Conservation (phyloP, 2,113 vertebrate species). For the Thunnus maccoyii region DNA sequence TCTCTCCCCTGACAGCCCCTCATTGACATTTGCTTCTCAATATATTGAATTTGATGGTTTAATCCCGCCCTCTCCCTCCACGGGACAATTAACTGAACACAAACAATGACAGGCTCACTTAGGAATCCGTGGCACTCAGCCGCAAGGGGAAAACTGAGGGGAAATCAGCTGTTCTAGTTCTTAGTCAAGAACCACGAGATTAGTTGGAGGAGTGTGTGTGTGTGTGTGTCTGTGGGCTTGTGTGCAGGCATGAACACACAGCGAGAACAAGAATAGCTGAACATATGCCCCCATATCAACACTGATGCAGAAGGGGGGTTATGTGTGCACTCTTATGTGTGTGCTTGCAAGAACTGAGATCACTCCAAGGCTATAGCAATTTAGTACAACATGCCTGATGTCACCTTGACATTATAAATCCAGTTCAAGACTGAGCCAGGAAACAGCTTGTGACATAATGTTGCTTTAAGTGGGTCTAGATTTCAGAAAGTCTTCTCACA, state of each 20-base stretch:
- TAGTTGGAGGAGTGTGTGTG: constrained; percentile 42
- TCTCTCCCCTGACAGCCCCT: constrained; percentile 61
- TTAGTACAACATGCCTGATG: constrained; percentile 47
- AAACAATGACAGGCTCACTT: constrained; percentile 78
- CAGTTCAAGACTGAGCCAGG: constrained; percentile 48
- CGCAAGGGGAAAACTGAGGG: constrained; percentile 63
- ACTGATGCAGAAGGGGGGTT: constrained; percentile 11
- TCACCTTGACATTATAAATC: constrained; percentile 57
- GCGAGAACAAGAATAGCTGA: constrained; percentile 51
- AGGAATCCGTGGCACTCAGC: constrained; percentile 76
- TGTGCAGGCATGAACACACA: constrained; percentile 49
- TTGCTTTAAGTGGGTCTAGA: constrained; percentile 60
- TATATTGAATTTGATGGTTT: constrained; percentile 80
- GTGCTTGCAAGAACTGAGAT: constrained; percentile 2
- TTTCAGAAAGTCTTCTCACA: constrained; percentile 39
- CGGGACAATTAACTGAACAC: constrained; percentile 74
- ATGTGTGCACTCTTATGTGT: constrained; percentile 13
- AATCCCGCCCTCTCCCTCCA: constrained; percentile 70
- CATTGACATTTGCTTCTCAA: constrained; percentile 64
- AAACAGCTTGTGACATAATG: constrained; percentile 65
- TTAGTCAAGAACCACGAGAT: constrained; percentile 62
- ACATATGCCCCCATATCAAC: constrained; percentile 33
- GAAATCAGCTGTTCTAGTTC: constrained; percentile 77
- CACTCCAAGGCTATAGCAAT: neutral
- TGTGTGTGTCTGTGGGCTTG: constrained; percentile 22